A percentile compares a stretch with the other conserved stretches of the same genome.
Evolutionary conservation across 1,140 invertebrate genomes (phyloP).

Genomic region (Aphelenchoides besseyi): DNA sequence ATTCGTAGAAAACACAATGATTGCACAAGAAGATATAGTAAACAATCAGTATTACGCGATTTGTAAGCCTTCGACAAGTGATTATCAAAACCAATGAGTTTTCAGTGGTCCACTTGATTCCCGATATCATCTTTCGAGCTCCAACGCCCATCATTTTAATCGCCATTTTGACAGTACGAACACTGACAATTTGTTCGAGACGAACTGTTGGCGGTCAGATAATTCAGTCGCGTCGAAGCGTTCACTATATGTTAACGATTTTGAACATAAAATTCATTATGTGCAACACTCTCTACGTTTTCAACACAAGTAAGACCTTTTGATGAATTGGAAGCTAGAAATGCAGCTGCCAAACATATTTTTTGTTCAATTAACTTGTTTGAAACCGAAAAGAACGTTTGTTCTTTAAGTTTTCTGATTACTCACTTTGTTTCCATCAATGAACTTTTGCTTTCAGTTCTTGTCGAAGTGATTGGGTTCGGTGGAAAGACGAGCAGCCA

Average conservation of each 20-base stretch:
- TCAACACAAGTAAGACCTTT: slow-evolving; percentile 59
- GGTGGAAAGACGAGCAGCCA: slow-evolving; percentile 53
- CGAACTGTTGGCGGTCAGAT: slow-evolving; percentile 48
- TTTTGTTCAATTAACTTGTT: too few relatives aligned
- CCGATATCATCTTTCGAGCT: slow-evolving; percentile 59
- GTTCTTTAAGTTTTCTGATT: too few relatives aligned
- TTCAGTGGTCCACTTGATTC: slow-evolving; percentile 57
- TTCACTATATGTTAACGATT: slow-evolving; percentile 55
- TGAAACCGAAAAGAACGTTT: too few relatives aligned
- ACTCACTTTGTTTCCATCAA: too few relatives aligned
- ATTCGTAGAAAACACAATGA: slow-evolving; percentile 46
- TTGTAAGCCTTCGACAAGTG: slow-evolving; percentile 35
- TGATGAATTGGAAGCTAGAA: slow-evolving; percentile 12
- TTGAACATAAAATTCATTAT: slow-evolving; percentile 61
- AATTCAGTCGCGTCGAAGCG: slow-evolving; percentile 47
- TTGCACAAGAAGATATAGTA: slow-evolving; percentile 44
- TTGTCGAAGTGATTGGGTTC: slow-evolving; percentile 59
- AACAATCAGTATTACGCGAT: slow-evolving; percentile 55
- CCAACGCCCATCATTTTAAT: slow-evolving; percentile 58
- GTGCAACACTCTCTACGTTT: slow-evolving; percentile 62
- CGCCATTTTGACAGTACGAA: slow-evolving; percentile 57
- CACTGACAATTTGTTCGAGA: slow-evolving; percentile 54
- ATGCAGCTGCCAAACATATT: background rate
- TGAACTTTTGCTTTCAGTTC: too few relatives aligned
- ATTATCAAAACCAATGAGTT: slow-evolving; percentile 6